These are phyloP conservation scores for Pseudomugil tenellus DNA, from an alignment of 2,797 vertebrate genomes.

Conservation along the genomic window DNA sequence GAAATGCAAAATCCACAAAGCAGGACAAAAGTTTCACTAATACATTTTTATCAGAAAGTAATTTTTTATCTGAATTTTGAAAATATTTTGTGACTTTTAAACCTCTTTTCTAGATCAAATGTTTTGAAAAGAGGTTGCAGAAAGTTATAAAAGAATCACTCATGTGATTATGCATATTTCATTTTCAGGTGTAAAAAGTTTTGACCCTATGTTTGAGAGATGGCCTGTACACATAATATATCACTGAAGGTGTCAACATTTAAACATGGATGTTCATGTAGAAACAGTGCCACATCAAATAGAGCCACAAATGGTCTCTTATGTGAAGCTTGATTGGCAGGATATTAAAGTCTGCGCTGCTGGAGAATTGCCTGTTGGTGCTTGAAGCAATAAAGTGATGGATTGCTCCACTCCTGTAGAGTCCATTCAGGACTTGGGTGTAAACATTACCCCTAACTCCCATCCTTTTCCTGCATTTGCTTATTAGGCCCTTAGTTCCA, in stretches of 20 bases:
- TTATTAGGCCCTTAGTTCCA: constrained; percentile 39
- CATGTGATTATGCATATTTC: background rate
- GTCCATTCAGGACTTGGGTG: background rate
- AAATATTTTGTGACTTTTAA: background rate
- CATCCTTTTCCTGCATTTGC: constrained; percentile 25
- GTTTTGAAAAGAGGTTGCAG: too few species aligned
- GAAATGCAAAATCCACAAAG: background rate
- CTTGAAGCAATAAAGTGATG: constrained; percentile 50
- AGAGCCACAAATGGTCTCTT: constrained; percentile 18
- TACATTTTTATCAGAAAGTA: background rate
- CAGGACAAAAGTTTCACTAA: background rate
- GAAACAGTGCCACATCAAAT: constrained; percentile 1
- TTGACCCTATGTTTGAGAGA: background rate
- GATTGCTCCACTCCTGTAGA: background rate
- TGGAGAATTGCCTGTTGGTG: constrained; percentile 34
- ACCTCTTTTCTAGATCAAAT: background rate
- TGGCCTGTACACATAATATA: background rate
- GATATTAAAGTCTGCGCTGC: constrained; percentile 10
- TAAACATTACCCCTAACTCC: constrained; percentile 9
- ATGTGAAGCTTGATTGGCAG: constrained; percentile 21
- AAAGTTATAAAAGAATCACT: background rate
- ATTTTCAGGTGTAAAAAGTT: too few species aligned
- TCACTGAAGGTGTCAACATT: constrained; percentile 34
- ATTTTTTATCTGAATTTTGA: too few species aligned
- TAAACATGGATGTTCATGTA: constrained; percentile 23